phyloP scores from a whole-genome alignment of 2,113 vertebrate genomes.

The Tachysurus vachellii region DNA sequence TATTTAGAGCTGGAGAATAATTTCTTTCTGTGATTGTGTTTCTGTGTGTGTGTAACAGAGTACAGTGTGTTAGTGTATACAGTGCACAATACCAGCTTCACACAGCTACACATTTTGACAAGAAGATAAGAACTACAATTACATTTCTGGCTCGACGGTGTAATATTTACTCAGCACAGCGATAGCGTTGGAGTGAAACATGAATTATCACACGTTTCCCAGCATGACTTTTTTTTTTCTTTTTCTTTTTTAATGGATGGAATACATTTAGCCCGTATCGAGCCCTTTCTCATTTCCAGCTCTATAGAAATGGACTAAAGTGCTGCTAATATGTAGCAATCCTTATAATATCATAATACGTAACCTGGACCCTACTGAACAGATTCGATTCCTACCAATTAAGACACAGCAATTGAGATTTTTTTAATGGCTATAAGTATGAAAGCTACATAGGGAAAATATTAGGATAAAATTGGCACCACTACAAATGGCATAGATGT shows the following conservation, averaged over 20 bases:
- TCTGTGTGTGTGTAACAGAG: slow-evolving; percentile 30
- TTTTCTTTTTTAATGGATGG: not conserved
- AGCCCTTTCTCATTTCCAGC: slow-evolving; percentile 37
- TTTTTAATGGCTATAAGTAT: slow-evolving; percentile 11
- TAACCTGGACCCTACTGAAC: not conserved
- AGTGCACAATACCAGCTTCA: not conserved
- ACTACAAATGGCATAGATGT: slow-evolving; percentile 27
- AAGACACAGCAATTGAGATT: not conserved
- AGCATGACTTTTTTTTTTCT: slow-evolving; percentile 38
- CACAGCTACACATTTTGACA: slow-evolving; percentile 29
- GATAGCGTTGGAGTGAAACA: slow-evolving; percentile 17
- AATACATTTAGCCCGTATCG: slow-evolving; percentile 34
- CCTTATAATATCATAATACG: slow-evolving; percentile 5
- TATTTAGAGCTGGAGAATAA: slow-evolving; percentile 31
- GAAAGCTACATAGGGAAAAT: slow-evolving; percentile 27
- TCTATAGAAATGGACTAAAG: slow-evolving; percentile 44
- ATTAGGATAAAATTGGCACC: slow-evolving; percentile 27
- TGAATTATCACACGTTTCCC: slow-evolving; percentile 40
- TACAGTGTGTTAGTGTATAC: slow-evolving; percentile 31
- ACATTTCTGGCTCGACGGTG: not conserved
- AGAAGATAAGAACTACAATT: slow-evolving; percentile 39
- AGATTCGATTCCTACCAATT: not conserved
- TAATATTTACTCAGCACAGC: slow-evolving; percentile 15
- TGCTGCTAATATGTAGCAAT: not conserved
- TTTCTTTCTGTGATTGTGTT: slow-evolving; percentile 26